Evolutionary conservation across 2,113 vertebrate species (phyloP).

Genomic region (Montifringilla adamsi): DNA sequence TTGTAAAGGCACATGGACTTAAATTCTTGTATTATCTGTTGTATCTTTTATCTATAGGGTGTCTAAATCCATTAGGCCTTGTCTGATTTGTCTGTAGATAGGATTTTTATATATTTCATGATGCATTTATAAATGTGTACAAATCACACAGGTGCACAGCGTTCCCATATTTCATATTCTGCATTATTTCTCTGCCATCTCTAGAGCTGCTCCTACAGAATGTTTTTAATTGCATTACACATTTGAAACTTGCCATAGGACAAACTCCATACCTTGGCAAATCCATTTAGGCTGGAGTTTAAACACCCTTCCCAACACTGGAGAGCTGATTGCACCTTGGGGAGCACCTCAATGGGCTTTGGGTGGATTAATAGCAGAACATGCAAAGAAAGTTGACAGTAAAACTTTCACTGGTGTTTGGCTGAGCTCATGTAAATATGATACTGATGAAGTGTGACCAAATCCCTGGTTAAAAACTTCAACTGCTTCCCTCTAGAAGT

Average conservation of each 20-base stretch:
- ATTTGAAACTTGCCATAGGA: slow-evolving; percentile 13
- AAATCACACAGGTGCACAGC: background rate
- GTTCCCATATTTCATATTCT: background rate
- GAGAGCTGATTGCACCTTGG: slow-evolving; percentile 39
- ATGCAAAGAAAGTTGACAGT: slow-evolving; percentile 66
- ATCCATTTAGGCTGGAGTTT: slow-evolving; percentile 49
- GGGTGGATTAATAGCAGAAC: slow-evolving; percentile 60
- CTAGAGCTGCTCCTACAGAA: background rate
- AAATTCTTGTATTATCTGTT: background rate
- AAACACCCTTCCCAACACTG: slow-evolving; percentile 42
- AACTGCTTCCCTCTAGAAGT: background rate
- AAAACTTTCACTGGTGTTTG: slow-evolving; percentile 68
- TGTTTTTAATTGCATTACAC: background rate
- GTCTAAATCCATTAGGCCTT: background rate
- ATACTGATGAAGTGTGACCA: slow-evolving; percentile 67
- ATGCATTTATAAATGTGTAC: background rate
- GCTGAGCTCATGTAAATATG: slow-evolving; percentile 58
- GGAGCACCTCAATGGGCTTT: slow-evolving; percentile 46
- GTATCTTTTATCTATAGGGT: background rate
- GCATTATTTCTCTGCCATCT: background rate
- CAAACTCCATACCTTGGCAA: slow-evolving; percentile 65
- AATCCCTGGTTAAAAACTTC: slow-evolving; percentile 62
- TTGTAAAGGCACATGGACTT: background rate
- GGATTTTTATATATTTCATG: background rate
- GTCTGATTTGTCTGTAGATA: background rate